Conservation (phyloP, 1,140 invertebrate genomes). For the Lutraria rhynchaena region DNA sequence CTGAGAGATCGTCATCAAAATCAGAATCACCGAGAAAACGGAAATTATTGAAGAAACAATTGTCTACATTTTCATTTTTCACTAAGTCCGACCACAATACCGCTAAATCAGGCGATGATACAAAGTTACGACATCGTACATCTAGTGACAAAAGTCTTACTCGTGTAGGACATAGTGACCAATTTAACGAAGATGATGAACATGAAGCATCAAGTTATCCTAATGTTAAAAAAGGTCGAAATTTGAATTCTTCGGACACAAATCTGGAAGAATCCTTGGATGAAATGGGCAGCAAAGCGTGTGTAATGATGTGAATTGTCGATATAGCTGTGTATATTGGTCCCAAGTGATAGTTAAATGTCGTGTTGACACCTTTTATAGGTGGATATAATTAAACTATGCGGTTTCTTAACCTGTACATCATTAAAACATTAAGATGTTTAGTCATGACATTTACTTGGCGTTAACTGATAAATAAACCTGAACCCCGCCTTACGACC, state of each 20-base stretch:
- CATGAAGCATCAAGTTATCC: no score
- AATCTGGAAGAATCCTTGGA: not conserved
- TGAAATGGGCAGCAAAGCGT: constrained; percentile 46
- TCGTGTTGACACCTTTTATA: no score
- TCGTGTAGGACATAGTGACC: not conserved
- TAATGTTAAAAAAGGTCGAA: no score
- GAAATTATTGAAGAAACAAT: constrained; percentile 41
- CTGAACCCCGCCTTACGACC: no score
- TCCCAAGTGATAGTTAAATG: no score
- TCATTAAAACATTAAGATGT: no score
- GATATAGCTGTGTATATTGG: no score
- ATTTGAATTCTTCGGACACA: not conserved
- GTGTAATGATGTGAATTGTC: constrained; percentile 29
- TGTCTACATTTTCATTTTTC: constrained; percentile 51
- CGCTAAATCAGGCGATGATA: not conserved
- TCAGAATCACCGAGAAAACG: not conserved
- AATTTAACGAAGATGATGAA: not conserved
- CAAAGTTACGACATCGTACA: no score
- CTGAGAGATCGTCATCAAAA: constrained; percentile 17
- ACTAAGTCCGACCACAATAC: not conserved
- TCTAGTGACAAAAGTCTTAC: not conserved
- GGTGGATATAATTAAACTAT: no score
- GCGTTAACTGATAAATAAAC: no score
- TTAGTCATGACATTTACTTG: no score
- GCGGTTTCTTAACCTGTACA: no score